These are phyloP conservation scores for Cynoglossus semilaevis DNA, from an alignment of 2,113 vertebrate genomes.

Conservation along the genomic window DNA sequence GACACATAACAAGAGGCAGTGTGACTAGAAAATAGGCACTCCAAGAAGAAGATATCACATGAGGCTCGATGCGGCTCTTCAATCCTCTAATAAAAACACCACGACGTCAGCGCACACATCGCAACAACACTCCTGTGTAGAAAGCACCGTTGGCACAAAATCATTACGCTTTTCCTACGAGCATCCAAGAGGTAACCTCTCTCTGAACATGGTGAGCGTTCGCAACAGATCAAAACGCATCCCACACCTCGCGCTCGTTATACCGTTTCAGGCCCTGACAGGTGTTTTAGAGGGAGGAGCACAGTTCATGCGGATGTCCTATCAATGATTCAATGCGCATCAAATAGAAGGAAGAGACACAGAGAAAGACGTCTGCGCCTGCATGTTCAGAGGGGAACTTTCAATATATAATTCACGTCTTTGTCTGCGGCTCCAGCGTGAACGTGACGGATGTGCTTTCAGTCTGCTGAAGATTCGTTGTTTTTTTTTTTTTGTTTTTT, in stretches of 20 bases:
- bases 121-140: neutral
- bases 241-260: conserved; percentile 11
- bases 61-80: neutral
- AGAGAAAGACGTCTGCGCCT: conserved; percentile 63
- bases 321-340: conserved; percentile 78
- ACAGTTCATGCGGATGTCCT: conserved; percentile 71
- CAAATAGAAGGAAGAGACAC: conserved; percentile 58
- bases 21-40: neutral
- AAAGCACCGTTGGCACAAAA: too few relatives aligned
- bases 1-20: conserved; percentile 18
- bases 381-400: conserved; percentile 54
- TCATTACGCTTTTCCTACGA: too few relatives aligned
- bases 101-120: neutral
- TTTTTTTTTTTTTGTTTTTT: conserved; percentile 17
- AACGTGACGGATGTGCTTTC: conserved; percentile 58
- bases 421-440: conserved; percentile 59
- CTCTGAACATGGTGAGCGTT: neutral
- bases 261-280: conserved; percentile 61
- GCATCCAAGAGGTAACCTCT: too few relatives aligned
- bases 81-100: conserved; percentile 4
- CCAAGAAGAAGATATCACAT: neutral
- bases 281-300: conserved; percentile 69
- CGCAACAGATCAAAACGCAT: conserved; percentile 46
- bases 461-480: conserved; percentile 39
- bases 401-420: conserved; percentile 74